Conservation (phyloP, 1,140 invertebrate genomes). For the Pseudomyrmex dendroicus region DNA sequence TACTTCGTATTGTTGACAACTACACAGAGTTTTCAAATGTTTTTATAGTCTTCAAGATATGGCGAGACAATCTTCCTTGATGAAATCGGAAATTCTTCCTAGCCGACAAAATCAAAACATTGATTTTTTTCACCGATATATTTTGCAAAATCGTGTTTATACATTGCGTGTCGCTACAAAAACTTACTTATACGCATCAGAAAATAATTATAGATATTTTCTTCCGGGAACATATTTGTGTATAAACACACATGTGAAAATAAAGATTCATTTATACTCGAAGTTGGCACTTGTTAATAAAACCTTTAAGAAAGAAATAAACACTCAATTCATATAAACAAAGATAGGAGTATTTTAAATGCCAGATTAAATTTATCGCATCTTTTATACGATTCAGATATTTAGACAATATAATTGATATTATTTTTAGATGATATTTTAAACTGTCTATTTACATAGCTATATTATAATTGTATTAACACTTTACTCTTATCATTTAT, state of each 20-base stretch:
- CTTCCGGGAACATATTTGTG: not conserved
- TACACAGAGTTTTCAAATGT: not conserved
- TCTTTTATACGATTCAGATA: not conserved
- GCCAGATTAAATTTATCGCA: not conserved
- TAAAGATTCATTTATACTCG: not conserved
- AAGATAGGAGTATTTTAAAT: slow-evolving; percentile 24
- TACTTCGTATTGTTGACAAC: not conserved
- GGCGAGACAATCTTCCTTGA: slow-evolving; percentile 9
- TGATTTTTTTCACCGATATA: not conserved
- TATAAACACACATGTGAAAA: not conserved
- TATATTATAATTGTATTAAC: too few species aligned
- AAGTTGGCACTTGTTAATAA: not conserved
- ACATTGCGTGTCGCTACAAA: not conserved
- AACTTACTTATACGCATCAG: not conserved
- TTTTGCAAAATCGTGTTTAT: not conserved
- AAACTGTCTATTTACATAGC: too few species aligned
- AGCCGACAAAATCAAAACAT: not conserved
- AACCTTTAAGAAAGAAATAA: slow-evolving; percentile 6
- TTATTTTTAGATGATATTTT: not conserved
- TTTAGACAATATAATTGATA: not conserved
- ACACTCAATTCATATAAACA: not conserved
- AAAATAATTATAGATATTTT: too few species aligned
- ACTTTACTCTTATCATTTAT: too few species aligned
- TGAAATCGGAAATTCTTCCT: slow-evolving; percentile 26
- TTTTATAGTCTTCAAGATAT: slow-evolving; percentile 17